Conservation (phyloP, 2,888 invertebrate species). For the Apamea sordens region DNA sequence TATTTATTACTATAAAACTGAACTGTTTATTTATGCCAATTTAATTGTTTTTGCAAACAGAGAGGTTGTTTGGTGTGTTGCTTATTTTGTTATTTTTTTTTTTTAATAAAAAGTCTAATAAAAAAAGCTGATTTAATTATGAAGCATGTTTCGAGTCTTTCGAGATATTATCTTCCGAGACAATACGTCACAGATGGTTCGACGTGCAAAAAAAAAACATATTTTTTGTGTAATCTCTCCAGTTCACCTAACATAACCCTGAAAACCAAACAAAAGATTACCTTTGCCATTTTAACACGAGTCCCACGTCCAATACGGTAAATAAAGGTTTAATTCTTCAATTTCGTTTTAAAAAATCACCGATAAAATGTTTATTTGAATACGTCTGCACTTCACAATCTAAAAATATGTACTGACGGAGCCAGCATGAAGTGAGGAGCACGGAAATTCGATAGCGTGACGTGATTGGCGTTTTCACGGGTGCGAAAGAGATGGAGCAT, state of each 20-base stretch:
- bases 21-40: slow-evolving; percentile 2
- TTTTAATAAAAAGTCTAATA: no score
- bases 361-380: slow-evolving; percentile 65
- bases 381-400: slow-evolving; percentile 77
- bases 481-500: slow-evolving; percentile 73
- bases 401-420: slow-evolving; percentile 86
- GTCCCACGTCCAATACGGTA: slow-evolving; percentile 65
- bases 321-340: slow-evolving; percentile 72
- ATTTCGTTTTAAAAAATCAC: slow-evolving; percentile 80
- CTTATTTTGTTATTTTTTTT: no score
- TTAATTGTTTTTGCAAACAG: neutral
- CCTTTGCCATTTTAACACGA: slow-evolving; percentile 84
- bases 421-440: slow-evolving; percentile 64
- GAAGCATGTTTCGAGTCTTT: slow-evolving; percentile 38
- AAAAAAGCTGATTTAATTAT: slow-evolving; percentile 22
- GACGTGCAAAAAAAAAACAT: slow-evolving; percentile 55
- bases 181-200: slow-evolving; percentile 65
- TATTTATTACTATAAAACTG: neutral
- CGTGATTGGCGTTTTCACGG: slow-evolving; percentile 64
- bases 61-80: neutral
- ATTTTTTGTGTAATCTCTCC: slow-evolving; percentile 43
- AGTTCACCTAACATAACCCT: slow-evolving; percentile 1
- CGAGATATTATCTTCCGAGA: slow-evolving; percentile 63
- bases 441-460: slow-evolving; percentile 85
- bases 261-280: slow-evolving; percentile 72